These are phyloP conservation scores for Ptychochromis oligacanthus DNA, from an alignment of 2,113 vertebrate species.

Conservation along the genomic window DNA sequence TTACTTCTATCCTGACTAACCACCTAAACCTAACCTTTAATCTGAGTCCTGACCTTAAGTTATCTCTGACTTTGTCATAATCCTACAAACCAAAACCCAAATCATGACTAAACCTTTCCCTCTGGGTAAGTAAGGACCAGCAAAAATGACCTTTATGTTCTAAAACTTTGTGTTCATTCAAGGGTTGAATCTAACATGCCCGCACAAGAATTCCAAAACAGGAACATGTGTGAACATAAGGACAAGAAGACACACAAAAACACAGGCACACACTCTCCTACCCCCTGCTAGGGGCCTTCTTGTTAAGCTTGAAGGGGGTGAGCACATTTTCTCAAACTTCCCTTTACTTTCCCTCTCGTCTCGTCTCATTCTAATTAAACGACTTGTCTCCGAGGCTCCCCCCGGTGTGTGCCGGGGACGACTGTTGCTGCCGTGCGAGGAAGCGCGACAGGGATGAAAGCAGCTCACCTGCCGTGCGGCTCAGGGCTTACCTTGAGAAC, in stretches of 20 bases:
- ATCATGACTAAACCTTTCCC: background rate
- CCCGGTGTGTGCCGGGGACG: constrained; percentile 57
- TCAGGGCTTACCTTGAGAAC: constrained; percentile 68
- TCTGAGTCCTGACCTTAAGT: background rate
- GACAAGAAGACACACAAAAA: constrained; percentile 8
- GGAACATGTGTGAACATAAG: constrained; percentile 12
- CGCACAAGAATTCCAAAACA: constrained; percentile 12
- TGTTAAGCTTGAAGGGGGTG: constrained; percentile 65
- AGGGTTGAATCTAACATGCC: background rate
- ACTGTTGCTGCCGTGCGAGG: constrained; percentile 41
- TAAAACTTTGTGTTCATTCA: background rate
- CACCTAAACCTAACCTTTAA: background rate
- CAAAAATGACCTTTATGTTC: constrained; percentile 12
- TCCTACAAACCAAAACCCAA: background rate
- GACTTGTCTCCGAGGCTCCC: constrained; percentile 67
- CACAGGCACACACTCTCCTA: constrained; percentile 6
- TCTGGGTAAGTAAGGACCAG: background rate
- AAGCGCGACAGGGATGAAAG: constrained; percentile 74
- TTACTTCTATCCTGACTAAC: background rate
- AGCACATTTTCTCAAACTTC: constrained; percentile 54
- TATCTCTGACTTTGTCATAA: background rate
- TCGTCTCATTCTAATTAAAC: constrained; percentile 77
- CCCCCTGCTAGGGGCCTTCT: constrained; percentile 67
- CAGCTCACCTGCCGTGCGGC: constrained; percentile 79
- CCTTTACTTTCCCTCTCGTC: constrained; percentile 54